These are phyloP conservation scores for Dicranocentrus wangi DNA, from an alignment of 2,888 invertebrate species.

Conservation along the genomic window DNA sequence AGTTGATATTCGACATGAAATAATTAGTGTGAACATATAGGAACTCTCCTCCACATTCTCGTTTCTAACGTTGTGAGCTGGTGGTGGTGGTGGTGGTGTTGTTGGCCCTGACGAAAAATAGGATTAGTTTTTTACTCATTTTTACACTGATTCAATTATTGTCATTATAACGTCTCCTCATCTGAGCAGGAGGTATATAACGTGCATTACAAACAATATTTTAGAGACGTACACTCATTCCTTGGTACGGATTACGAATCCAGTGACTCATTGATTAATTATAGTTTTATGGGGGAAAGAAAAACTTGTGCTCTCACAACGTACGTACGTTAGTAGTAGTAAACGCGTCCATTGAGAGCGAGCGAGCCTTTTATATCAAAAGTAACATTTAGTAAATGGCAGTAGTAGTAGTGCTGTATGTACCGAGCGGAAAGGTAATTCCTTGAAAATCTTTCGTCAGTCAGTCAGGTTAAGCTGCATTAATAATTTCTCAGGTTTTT, in stretches of 20 bases:
- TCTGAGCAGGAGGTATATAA: not conserved
- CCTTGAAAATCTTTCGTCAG: slow-evolving; percentile 32
- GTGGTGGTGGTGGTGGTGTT: too few species aligned
- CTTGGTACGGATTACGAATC: too few species aligned
- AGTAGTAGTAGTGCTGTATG: too few species aligned
- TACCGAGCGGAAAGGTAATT: slow-evolving; percentile 14
- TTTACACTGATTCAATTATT: too few species aligned
- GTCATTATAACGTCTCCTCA: too few species aligned
- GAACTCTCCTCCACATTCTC: too few species aligned
- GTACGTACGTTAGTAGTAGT: too few species aligned
- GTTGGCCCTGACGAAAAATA: slow-evolving; percentile 39
- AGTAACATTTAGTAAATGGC: not conserved
- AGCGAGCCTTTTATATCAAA: not conserved
- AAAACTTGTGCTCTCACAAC: not conserved
- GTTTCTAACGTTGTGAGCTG: too few species aligned
- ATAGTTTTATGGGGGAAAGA: slow-evolving; percentile 5
- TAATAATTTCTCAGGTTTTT: not conserved
- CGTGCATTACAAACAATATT: too few species aligned
- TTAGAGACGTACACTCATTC: too few species aligned
- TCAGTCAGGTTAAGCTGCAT: not conserved
- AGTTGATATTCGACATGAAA: slow-evolving; percentile 28
- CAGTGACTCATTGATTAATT: slow-evolving; percentile 53
- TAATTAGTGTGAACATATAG: slow-evolving; percentile 30
- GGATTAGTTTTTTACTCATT: too few species aligned
- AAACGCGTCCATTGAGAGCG: not conserved